Conservation (phyloP, 1,140 invertebrate species). For the Cyclargus thomasi region DNA sequence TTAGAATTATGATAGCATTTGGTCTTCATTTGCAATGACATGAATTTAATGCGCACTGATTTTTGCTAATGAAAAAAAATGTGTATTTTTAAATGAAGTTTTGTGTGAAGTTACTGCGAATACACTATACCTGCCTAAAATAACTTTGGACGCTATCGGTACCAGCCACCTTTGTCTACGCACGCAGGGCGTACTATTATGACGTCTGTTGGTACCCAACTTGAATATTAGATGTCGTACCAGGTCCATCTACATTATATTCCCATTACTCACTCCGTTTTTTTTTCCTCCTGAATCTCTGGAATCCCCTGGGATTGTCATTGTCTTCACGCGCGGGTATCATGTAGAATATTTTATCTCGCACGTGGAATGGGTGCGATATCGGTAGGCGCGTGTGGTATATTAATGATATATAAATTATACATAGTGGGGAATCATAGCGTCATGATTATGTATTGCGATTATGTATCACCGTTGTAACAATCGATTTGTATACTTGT, state of each 20-base stretch:
- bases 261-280: background rate
- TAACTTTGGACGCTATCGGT: too few relatives aligned
- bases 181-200: background rate
- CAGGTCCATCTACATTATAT: background rate
- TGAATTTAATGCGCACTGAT: too few relatives aligned
- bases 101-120: too few relatives aligned
- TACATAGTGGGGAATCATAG: conserved; percentile 21
- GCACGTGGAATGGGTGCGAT: conserved; percentile 29
- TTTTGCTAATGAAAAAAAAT: too few relatives aligned
- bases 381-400: conserved; percentile 32
- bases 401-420: conserved; percentile 39
- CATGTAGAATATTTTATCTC: conserved; percentile 44
- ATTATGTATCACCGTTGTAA: conserved; percentile 4
- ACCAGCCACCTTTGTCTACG: too few relatives aligned
- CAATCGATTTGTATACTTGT: conserved; percentile 2
- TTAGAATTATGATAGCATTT: too few relatives aligned
- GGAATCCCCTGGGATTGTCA: conserved; percentile 21
- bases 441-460: conserved; percentile 4
- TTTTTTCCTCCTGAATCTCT: conserved; percentile 1
- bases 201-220: background rate
- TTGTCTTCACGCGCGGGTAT: conserved; percentile 38
- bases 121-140: too few relatives aligned
- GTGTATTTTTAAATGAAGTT: too few relatives aligned
- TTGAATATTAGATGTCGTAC: background rate
- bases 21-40: too few relatives aligned